Base-by-base conservation (phyloP, 2,888 invertebrate genomes). In the Lordiphosa andalusiaca region DNA sequence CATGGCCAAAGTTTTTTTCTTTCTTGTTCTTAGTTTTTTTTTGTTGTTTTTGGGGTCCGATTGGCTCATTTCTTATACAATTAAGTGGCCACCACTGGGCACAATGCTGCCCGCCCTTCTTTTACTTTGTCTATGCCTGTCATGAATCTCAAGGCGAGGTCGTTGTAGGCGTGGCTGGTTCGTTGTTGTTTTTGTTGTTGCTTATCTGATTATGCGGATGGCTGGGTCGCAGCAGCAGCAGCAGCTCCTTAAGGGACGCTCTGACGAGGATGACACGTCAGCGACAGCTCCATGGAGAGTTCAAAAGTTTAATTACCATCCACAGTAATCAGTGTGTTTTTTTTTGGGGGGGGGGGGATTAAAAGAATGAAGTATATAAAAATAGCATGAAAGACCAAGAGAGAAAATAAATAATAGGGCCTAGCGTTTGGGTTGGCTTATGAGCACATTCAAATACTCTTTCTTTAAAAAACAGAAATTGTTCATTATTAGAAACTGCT, bases 251-350 rank as follows among this genome's bases (percentile, higher is more conserved):
- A 30, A 37, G 52, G 53, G 53, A 4, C 36, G 46, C 25, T 19
- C 12, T 66, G 62, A 50, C 61, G 69, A 53, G 63, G 65, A 72
- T 77, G 81, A 84, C 84, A 73, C 77, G 77, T 72, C 78, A 67
- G 71, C 72, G 70, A 60, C 66, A 62, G 61, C 65, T 54, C 78
- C 74, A 48, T 66, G 50, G 65, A 65, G 76, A 85, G 87, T 84
- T 82, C 78, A 73, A 85, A 86, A 87, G 83, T 87, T 87, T 87
- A 87, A 87, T 87, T 87, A 85, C 82, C 83, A 83, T 78, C 75
- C 74, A 53, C 64, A 53, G 73, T 69, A 83, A 84, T 78, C 76
- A 76, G 61, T 61, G 55, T 57, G 52, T 68, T 46, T 54, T 5
- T 52, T 36, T n/a, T n/a, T n/a, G n/a, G n/a, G n/a, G n/a, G n/a